Conservation (phyloP, 2,113 vertebrate species). For the Dicrurus megarhynchus region DNA sequence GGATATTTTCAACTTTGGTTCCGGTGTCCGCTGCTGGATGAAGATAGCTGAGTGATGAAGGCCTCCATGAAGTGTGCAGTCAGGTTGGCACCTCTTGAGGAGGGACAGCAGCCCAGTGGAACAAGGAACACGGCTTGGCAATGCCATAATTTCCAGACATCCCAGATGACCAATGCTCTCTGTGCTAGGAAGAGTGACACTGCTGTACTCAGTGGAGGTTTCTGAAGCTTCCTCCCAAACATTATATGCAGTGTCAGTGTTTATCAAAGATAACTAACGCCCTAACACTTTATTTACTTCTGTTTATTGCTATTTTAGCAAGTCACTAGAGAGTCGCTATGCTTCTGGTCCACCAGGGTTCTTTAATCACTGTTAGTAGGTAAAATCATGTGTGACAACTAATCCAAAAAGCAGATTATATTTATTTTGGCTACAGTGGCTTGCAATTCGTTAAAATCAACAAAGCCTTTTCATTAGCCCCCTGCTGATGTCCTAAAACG, state of each 20-base stretch:
- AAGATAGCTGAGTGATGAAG: background rate
- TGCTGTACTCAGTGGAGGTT: conserved; percentile 44
- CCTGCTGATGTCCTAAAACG: conserved; percentile 93
- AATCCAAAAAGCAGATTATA: conserved; percentile 98
- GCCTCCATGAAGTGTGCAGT: background rate
- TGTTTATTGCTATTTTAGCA: conserved; percentile 82
- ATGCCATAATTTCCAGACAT: background rate
- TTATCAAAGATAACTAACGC: conserved; percentile 92
- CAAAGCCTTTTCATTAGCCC: conserved; percentile 97
- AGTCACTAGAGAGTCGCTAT: conserved; percentile 80
- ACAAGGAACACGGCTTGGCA: background rate
- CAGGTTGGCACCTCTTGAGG: background rate
- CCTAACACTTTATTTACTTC: conserved; percentile 84
- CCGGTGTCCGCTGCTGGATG: background rate
- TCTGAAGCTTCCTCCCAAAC: conserved; percentile 74
- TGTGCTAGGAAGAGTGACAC: background rate
- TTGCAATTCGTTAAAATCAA: conserved; percentile 97
- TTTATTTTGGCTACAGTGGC: conserved; percentile 96
- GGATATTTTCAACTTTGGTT: conserved; percentile 12
- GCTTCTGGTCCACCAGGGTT: conserved; percentile 78
- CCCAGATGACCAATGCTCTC: background rate
- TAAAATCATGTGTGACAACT: conserved; percentile 91
- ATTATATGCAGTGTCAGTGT: conserved; percentile 84
- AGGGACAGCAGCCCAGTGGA: background rate
- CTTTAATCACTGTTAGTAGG: conserved; percentile 87